Conservation (phyloP, 2,888 invertebrate species). For the Cordilura impudica region DNA sequence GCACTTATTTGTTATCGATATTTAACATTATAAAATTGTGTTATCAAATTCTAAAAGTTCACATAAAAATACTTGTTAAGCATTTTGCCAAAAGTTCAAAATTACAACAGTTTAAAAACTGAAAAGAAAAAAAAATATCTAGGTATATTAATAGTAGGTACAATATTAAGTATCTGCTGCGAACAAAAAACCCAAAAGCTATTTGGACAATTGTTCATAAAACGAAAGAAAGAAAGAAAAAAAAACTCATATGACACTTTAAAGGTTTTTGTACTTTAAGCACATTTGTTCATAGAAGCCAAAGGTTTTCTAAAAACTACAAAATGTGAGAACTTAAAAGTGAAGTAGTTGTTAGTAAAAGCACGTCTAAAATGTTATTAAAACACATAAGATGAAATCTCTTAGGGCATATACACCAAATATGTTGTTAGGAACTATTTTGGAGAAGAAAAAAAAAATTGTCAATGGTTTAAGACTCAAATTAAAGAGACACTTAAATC, state of each 20-base stretch:
- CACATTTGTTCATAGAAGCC: background rate
- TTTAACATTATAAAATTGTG: background rate
- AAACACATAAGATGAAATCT: slow-evolving; percentile 14
- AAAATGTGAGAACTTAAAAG: background rate
- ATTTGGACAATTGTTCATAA: slow-evolving; percentile 3
- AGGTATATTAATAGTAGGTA: too few species aligned
- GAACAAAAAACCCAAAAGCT: slow-evolving; percentile 7
- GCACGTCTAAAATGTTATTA: slow-evolving; percentile 37
- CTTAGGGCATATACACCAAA: background rate
- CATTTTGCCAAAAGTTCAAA: background rate
- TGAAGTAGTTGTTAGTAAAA: background rate
- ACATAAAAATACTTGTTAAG: background rate
- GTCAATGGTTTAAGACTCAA: background rate
- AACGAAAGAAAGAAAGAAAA: background rate
- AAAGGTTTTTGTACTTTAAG: slow-evolving; percentile 8
- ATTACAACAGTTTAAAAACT: background rate
- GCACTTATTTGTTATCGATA: background rate
- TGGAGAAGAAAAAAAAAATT: slow-evolving; percentile 1
- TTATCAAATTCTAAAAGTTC: background rate
- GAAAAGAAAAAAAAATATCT: background rate
- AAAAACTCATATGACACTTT: slow-evolving; percentile 26
- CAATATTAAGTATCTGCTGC: too few species aligned
- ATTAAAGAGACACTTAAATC: slow-evolving; percentile 30
- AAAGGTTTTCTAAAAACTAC: slow-evolving; percentile 5
- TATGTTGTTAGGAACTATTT: too few species aligned